Conservation (phyloP, 2,888 invertebrate species). For the Pseudolycoriella hygida region DNA sequence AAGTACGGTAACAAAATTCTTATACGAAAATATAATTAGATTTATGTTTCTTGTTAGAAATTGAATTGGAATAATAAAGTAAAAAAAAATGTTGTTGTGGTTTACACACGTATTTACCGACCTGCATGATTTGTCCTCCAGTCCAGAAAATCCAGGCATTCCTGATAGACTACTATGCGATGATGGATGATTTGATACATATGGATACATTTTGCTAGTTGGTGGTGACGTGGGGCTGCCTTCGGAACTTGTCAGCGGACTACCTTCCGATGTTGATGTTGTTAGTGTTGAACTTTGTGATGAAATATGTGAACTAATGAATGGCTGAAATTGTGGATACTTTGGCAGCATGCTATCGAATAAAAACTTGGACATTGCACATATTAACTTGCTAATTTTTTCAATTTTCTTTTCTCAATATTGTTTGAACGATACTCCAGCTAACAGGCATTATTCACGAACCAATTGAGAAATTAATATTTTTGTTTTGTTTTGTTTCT, state of each 20-base stretch:
- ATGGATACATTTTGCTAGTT: constrained; percentile 67
- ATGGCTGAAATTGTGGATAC: constrained; percentile 58
- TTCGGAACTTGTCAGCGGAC: constrained; percentile 43
- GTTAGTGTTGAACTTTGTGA: constrained; percentile 33
- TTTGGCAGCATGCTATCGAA: constrained; percentile 96
- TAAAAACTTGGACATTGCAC: constrained; percentile 93
- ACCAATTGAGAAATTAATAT: too few relatives aligned
- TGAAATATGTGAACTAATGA: constrained; percentile 32
- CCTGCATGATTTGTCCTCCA: constrained; percentile 31
- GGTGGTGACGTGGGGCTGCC: constrained; percentile 27
- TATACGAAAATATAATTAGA: too few relatives aligned
- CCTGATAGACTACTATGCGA: constrained; percentile 65
- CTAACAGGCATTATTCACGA: too few relatives aligned
- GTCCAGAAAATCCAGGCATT: constrained; percentile 36
- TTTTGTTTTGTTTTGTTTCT: too few relatives aligned
- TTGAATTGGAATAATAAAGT: too few relatives aligned
- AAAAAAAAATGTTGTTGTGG: too few relatives aligned
- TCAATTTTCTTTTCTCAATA: constrained; percentile 1
- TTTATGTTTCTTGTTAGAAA: too few relatives aligned
- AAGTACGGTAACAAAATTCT: background rate
- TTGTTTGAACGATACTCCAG: background rate
- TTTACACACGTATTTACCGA: constrained; percentile 12
- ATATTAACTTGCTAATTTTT: constrained; percentile 22
- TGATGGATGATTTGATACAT: constrained; percentile 57
- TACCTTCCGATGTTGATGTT: constrained; percentile 47